These are phyloP conservation scores for Leptinotarsa defecta DNA, from an alignment of 1,140 invertebrate species.

Conservation along the genomic window DNA sequence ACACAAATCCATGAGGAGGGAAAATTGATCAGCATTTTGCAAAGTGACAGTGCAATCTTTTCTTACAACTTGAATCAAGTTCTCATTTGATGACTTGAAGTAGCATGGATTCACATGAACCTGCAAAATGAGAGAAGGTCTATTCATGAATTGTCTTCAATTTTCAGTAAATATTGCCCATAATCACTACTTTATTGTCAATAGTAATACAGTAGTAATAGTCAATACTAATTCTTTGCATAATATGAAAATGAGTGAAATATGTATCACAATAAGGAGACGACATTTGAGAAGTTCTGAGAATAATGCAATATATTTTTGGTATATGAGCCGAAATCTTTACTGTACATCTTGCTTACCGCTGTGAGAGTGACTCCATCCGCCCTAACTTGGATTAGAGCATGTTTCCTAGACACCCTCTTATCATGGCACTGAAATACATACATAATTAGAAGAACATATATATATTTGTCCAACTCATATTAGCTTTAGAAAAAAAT, in stretches of 20 bases:
- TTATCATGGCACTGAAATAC: conserved; percentile 20
- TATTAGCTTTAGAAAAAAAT: neutral
- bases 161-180: no score
- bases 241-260: no score
- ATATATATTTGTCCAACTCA: neutral
- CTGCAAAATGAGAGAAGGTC: conserved; percentile 4
- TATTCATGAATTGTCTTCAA: no score
- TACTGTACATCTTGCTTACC: neutral
- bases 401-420: conserved; percentile 17
- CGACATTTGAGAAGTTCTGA: no score
- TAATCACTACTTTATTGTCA: no score
- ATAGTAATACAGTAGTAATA: no score
- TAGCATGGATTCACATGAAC: conserved; percentile 16
- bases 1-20: neutral
- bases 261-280: no score
- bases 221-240: no score
- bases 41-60: neutral
- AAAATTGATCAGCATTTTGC: conserved; percentile 10
- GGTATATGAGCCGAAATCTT: no score
- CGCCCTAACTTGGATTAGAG: neutral
- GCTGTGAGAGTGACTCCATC: conserved; percentile 14
- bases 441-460: neutral
- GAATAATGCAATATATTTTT: no score
- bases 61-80: neutral
- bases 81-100: conserved; percentile 10